Base-by-base conservation (phyloP, 64 coral and sea anemone genomes). In the Cladopsammia gracilis region DNA sequence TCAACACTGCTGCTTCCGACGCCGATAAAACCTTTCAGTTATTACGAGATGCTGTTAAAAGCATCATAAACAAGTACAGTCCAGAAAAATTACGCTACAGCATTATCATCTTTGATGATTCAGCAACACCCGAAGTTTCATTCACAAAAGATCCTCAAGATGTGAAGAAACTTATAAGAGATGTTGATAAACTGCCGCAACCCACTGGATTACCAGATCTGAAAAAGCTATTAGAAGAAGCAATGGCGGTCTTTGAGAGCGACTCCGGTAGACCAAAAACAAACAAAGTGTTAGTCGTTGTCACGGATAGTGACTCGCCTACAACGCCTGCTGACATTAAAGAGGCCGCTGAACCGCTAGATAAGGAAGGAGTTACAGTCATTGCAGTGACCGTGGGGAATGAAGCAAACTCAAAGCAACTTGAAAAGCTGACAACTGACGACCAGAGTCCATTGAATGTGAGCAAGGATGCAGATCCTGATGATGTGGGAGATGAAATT, bases 201-300 rank as follows among this genome's bases (percentile, higher is more conserved):
- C 66, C 83, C 42, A 71, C 51, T 1, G 77, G 82, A 78, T 72
- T 70, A 20, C 79, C 67, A 43, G 79, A 83, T 62, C 80, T 95
- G 6, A 44, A 86, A 16, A n/a, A 20, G 26, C 78, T 83, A 14
- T 51, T 95, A 19, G 46, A 71, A n/a, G 43, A 71, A 76, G 93
- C 88, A 18, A 85, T 87, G 50, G 65, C 84, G n/a, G 43, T 95
- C 11, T 95, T 95, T 72, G 81, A 87, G 3, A 48, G 86, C 18
- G 93, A 56, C n/a, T 64, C 76, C 2, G 46, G 76, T 18, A 69
- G 92, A 67, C 74, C 92, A 7, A 62, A 70, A 26, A 45, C 92
- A 12, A 82, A 26, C 34, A 88, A 96, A 61, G 71, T 93, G 0
- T 46, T 96, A 69, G 90, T 96, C 73, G 56, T 96, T 6, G 78